Evolutionary conservation across 2,113 vertebrate species (phyloP).

Genomic region (Orthonyx spaldingii): DNA sequence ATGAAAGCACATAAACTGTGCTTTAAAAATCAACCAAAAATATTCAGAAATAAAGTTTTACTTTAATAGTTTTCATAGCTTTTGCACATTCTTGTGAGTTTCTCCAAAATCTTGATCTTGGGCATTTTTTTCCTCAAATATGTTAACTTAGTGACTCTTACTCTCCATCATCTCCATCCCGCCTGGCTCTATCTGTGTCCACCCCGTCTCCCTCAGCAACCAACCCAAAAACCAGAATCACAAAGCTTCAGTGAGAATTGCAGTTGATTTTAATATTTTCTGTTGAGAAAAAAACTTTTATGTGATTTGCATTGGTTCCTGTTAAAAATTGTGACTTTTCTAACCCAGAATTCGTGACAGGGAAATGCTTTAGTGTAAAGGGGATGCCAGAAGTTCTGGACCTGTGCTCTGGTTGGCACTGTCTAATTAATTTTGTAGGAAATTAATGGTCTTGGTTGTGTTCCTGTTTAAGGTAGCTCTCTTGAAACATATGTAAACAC

Average conservation of each 20-base stretch:
- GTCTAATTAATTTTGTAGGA: background rate
- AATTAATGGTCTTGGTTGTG: background rate
- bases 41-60: background rate
- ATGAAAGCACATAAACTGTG: background rate
- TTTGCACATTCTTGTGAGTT: background rate
- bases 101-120: background rate
- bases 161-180: background rate
- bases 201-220: fast-evolving
- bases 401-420: background rate
- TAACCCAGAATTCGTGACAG: background rate
- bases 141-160: background rate
- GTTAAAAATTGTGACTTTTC: background rate
- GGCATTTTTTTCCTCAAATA: fast-evolving
- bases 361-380: background rate
- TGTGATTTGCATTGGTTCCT: background rate
- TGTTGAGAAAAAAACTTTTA: background rate
- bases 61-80: background rate
- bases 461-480: background rate
- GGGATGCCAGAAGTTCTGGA: background rate
- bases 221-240: background rate
- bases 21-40: background rate
- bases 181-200: fast-evolving
- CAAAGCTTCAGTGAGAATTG: background rate
- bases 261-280: background rate
- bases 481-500: background rate